These are phyloP conservation scores for Meiosimyza platycephala DNA, from an alignment of 2,888 invertebrate species.

Conservation along the genomic window DNA sequence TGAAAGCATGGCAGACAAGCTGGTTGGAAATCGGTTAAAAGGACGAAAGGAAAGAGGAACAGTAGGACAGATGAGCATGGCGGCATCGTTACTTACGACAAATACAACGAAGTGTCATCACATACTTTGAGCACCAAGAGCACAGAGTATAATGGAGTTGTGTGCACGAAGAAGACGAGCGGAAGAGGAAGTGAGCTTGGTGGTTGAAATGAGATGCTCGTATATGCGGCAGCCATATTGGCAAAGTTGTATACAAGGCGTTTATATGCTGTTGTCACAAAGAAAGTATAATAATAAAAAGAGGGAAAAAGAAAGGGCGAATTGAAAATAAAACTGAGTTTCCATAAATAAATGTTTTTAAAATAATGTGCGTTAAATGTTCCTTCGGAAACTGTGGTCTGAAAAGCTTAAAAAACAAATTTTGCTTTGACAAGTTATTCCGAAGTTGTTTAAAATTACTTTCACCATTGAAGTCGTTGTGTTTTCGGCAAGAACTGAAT, in stretches of 20 bases:
- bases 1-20: not conserved
- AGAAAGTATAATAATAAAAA: conserved; percentile 25
- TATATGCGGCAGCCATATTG: conserved; percentile 55
- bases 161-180: conserved; percentile 20
- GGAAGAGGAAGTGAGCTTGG: not conserved
- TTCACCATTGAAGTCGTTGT: too few relatives aligned
- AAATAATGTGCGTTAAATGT: too few relatives aligned
- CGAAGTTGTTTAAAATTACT: too few relatives aligned
- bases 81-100: conserved; percentile 63
- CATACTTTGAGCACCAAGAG: conserved; percentile 62
- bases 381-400: too few relatives aligned
- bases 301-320: not conserved
- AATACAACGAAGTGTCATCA: conserved; percentile 66
- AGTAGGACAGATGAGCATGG: conserved; percentile 33
- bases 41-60: conserved; percentile 21
- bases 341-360: too few relatives aligned
- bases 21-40: conserved; percentile 37
- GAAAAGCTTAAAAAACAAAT: too few relatives aligned
- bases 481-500: too few relatives aligned
- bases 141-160: conserved; percentile 33
- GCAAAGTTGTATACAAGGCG: conserved; percentile 43
- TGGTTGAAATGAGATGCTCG: conserved; percentile 28
- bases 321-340: too few relatives aligned
- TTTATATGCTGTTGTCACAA: conserved; percentile 55
- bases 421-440: too few relatives aligned